Base-by-base conservation (phyloP, 1,140 invertebrate species). In the Bradysia coprophila region DNA sequence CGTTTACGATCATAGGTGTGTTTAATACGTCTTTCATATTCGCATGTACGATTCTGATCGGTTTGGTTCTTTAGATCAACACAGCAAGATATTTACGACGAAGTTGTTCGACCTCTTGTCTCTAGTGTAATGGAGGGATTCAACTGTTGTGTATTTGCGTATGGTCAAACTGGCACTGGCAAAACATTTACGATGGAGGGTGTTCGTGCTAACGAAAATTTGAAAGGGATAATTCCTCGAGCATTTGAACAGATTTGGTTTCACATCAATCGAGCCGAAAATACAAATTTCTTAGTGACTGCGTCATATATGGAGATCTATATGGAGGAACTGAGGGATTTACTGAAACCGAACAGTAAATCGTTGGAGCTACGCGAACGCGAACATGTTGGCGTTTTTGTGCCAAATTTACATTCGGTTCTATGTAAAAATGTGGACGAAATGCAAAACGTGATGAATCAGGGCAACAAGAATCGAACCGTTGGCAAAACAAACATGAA, bases 401-500 rank as follows among this genome's bases (percentile, higher is more conserved):
- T 96, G 1, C 91, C 92, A 45, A 85, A 91, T 66, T 66, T 93
- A 48, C 83, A 86, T 48, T 84, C 85, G 3, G 78, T 87, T 45
- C 81, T 92, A 37, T 94, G 90, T 55, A 89, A 92, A 59, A 89
- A 77, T 43, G 78, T 86, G n/a, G 70, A 73, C 36, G 91, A 95
- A 63, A 94, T 95, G 66, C 71, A 88, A 47, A 75, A 81, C 44
- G 73, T 92, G 3, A 91, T 95, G 87, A 72, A 73, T 46, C 67
- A 75, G n/a, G 91, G 91, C 15, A 92, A 93, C 63, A 70, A 78
- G 49, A 88, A 92, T 60, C 72, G 91, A 46, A 85, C 87, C 1
- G 80, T 89, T 36, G 91, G 86, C 13, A 80, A 90, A 23, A 99
- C 96, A 9, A 95, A 98, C 62, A 99, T 99, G 96, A 99, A 99